Evolutionary conservation across 2,113 vertebrate species (phyloP).

Genomic region (Hippocampus mohnikei): DNA sequence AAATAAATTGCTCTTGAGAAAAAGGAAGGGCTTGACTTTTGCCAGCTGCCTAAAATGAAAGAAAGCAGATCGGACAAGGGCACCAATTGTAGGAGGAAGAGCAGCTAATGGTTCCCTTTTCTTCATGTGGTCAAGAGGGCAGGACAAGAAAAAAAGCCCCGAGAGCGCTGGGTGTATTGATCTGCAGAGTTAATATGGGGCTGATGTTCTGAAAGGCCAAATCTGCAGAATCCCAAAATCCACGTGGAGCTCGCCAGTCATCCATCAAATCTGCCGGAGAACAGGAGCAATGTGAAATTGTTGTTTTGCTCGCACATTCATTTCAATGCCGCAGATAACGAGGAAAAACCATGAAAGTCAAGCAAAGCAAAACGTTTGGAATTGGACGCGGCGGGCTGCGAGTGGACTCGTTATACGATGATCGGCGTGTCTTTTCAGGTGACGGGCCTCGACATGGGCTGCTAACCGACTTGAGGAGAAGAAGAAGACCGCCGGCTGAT

Average conservation of each 20-base stretch:
- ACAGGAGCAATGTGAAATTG: not conserved
- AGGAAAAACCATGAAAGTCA: not conserved
- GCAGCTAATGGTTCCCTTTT: not conserved
- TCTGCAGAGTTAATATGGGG: not conserved
- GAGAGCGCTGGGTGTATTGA: not conserved
- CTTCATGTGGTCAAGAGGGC: not conserved
- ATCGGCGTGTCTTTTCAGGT: not conserved
- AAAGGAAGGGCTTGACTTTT: too few species aligned
- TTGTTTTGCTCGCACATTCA: not conserved
- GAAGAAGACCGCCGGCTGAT: conserved; percentile 70
- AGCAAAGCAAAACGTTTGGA: not conserved
- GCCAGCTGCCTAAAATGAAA: too few species aligned
- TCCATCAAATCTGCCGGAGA: not conserved
- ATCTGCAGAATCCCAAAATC: not conserved
- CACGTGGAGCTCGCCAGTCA: not conserved
- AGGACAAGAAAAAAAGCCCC: not conserved
- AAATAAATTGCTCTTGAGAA: too few species aligned
- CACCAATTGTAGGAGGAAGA: not conserved
- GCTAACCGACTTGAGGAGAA: conserved; percentile 61
- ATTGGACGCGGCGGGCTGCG: not conserved
- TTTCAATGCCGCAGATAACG: not conserved
- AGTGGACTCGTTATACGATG: not conserved
- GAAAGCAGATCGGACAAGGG: too few species aligned
- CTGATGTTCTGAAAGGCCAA: not conserved
- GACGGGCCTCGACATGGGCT: conserved; percentile 62